Evolutionary conservation across 2,113 vertebrate genomes (phyloP).

Genomic region (Ceratotherium simum): DNA sequence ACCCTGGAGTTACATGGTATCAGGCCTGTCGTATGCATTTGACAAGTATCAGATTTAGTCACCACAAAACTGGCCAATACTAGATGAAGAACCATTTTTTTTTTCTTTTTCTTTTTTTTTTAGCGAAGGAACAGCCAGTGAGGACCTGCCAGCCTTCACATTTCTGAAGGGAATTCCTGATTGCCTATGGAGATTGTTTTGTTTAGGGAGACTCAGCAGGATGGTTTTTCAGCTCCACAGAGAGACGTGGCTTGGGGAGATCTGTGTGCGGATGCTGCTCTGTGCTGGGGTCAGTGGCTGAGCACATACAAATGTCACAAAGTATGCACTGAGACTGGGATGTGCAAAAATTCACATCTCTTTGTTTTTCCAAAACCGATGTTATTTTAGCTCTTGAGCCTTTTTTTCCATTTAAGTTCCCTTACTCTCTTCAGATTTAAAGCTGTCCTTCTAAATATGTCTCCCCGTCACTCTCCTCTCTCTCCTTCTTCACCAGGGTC

Average conservation of each 20-base stretch:
- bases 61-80: neutral
- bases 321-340: neutral
- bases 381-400: slow-evolving; percentile 16
- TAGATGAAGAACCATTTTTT: neutral
- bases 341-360: neutral
- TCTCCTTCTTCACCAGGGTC: neutral
- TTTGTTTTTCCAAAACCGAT: slow-evolving; percentile 9
- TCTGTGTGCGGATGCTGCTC: rapidly evolving
- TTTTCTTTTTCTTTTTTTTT: neutral
- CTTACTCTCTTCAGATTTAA: neutral
- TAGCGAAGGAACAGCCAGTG: neutral
- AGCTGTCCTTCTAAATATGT: neutral
- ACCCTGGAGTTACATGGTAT: neutral
- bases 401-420: slow-evolving; percentile 32
- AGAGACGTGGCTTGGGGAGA: neutral
- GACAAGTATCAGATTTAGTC: neutral
- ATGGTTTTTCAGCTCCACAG: neutral
- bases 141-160: neutral
- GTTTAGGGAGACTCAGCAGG: neutral
- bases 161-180: neutral
- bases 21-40: neutral
- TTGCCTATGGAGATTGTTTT: neutral
- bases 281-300: neutral
- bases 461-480: neutral
- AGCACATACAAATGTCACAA: neutral